Conservation (phyloP, 2,888 invertebrate genomes). For the Ormyrus nitidulus region DNA sequence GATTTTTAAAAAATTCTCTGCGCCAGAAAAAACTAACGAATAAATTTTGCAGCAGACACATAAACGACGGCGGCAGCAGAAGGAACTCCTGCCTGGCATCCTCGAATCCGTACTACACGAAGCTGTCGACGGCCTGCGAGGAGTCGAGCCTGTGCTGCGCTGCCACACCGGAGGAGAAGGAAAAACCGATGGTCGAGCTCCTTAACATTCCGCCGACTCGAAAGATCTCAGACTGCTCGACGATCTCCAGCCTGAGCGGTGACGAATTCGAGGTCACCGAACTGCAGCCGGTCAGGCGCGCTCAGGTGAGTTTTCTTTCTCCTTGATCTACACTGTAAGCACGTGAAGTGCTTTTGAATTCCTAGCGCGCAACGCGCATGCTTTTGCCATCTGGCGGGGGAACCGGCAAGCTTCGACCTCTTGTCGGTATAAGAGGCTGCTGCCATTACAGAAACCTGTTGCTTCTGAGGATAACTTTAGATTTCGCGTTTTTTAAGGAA, state of each 20-base stretch:
- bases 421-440: slow-evolving; percentile 27
- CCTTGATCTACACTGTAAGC: slow-evolving; percentile 2
- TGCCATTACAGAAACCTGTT: neutral
- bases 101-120: slow-evolving; percentile 63
- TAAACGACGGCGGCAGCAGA: slow-evolving; percentile 63
- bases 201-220: slow-evolving; percentile 73
- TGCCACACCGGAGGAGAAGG: slow-evolving; percentile 19
- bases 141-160: slow-evolving; percentile 6
- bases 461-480: neutral
- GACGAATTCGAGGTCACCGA: slow-evolving; percentile 81
- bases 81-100: slow-evolving; percentile 70
- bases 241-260: slow-evolving; percentile 85
- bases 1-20: neutral
- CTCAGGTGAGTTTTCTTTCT: slow-evolving; percentile 66
- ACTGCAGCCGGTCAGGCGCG: slow-evolving; percentile 68
- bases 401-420: neutral
- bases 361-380: slow-evolving; percentile 1
- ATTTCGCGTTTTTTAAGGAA: too few relatives aligned
- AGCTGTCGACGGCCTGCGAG: slow-evolving; percentile 43
- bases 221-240: slow-evolving; percentile 85
- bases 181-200: slow-evolving; percentile 58
- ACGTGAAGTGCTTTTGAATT: too few relatives aligned
- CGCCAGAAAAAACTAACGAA: too few relatives aligned
- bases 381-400: slow-evolving; percentile 32
- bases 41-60: slow-evolving; percentile 57